phyloP scores from a whole-genome alignment of 2,113 vertebrate genomes.

The Scytalopus superciliaris region DNA sequence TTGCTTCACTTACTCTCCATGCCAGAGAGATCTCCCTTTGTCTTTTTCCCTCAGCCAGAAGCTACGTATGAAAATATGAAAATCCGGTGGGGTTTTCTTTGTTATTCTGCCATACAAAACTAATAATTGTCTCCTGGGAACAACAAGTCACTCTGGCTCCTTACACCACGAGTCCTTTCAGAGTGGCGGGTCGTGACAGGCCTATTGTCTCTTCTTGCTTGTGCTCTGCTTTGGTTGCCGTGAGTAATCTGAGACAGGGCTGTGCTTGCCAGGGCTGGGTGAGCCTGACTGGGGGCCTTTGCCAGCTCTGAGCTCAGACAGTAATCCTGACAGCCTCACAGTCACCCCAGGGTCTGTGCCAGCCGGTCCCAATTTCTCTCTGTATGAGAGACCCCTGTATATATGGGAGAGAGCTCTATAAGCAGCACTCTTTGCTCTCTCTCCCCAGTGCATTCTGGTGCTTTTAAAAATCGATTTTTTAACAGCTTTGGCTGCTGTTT shows the following conservation, averaged over 20 bases:
- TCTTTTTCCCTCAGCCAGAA: slow-evolving; percentile 10
- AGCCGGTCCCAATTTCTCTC: neutral
- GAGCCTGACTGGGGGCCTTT: slow-evolving; percentile 1
- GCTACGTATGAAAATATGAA: slow-evolving; percentile 1
- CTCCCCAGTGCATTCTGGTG: neutral
- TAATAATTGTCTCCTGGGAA: slow-evolving; percentile 45
- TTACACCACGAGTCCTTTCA: neutral
- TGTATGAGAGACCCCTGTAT: neutral
- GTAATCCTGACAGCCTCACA: neutral
- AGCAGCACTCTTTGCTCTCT: neutral
- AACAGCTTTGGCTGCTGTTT: neutral
- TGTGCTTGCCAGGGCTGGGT: slow-evolving; percentile 49
- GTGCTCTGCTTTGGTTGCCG: neutral
- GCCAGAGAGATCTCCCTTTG: neutral
- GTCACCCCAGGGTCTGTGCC: neutral
- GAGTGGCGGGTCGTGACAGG: slow-evolving; percentile 43
- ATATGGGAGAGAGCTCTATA: neutral
- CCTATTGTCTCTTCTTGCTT: slow-evolving; percentile 55
- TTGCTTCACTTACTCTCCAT: neutral
- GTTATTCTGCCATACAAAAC: slow-evolving; percentile 52
- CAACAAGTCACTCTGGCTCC: slow-evolving; percentile 28
- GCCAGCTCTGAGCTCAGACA: slow-evolving; percentile 66
- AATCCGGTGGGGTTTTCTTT: slow-evolving; percentile 37
- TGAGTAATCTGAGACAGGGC: slow-evolving; percentile 36
- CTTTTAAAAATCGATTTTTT: neutral